phyloP scores from a whole-genome alignment of 2,797 vertebrate genomes.

The Lacerta viridis region DNA sequence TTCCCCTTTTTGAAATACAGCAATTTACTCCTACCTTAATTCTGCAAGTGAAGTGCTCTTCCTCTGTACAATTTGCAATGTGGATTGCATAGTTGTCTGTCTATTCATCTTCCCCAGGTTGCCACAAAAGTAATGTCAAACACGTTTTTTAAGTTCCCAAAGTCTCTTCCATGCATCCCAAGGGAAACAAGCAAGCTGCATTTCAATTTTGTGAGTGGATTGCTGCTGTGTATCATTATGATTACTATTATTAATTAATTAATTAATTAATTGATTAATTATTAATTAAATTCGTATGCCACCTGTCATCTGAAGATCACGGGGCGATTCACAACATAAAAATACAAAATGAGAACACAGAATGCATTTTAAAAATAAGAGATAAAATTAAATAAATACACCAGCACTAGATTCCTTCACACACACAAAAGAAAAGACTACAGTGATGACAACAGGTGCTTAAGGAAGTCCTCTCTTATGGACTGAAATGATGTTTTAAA shows the following conservation, averaged over 20 bases:
- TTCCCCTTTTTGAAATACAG: background rate
- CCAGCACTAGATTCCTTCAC: too few relatives aligned
- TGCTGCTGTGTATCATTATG: background rate
- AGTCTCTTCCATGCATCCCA: background rate
- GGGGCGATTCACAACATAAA: too few relatives aligned
- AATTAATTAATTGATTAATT: too few relatives aligned
- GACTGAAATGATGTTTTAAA: too few relatives aligned
- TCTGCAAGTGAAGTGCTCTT: background rate
- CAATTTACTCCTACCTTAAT: background rate
- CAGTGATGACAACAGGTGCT: background rate
- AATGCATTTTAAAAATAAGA: too few relatives aligned
- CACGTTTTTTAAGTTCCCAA: background rate
- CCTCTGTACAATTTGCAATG: background rate
- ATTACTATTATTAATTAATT: too few relatives aligned
- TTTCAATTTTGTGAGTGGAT: background rate
- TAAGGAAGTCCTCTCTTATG: too few relatives aligned
- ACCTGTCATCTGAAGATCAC: too few relatives aligned
- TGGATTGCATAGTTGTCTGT: background rate
- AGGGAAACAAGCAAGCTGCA: background rate
- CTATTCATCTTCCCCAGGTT: background rate
- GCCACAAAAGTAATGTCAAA: background rate
- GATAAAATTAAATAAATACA: too few relatives aligned
- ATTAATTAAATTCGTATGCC: too few relatives aligned
- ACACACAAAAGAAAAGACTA: background rate
- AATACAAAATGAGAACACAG: too few relatives aligned